Base-by-base conservation (phyloP, 2,113 vertebrate species). In the Erythrocercus mccallii region DNA sequence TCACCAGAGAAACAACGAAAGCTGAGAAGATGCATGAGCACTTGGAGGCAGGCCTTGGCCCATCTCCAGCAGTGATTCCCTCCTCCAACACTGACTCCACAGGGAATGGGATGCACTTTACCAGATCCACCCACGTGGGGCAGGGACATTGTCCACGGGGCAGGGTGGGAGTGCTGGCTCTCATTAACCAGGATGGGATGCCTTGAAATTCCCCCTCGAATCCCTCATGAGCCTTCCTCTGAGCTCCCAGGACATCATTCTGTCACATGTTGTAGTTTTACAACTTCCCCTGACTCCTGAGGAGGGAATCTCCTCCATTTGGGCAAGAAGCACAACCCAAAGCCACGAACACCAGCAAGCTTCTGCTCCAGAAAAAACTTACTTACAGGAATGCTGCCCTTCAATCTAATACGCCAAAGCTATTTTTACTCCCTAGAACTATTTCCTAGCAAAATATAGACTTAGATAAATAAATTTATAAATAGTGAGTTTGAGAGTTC, bases 21-120 rank as follows among this genome's bases (percentile, higher is more conserved):
- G 83, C 86, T 79, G 76, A 97, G 93, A 60, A 95, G 90, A 91
- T 21, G 72, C 66, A 91, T 65, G 85, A 97, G 88, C 81, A 84
- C 69, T 68, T 65, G 72, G 86, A 90, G 82, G 11, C 33, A 89
- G 92, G 70, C 27, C 37, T 18, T 96, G 91, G 96, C 95, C 33
- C 35, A 4, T 12, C 47, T 93, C 95, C 96, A 96, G 74, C 81
- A 81, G 68, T 2, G 1, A 42, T 69, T 92, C 80, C 60, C 58
- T 73, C 38, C 54, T 72, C 58, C 74, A 69, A 2, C 4, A 0
- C 65, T 45, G 40, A 62, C 56, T 91, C 42, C 38, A 6, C 62
- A 53, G 64, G 4, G 12, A 25, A 11, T 7, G 53, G 72, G 86
- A 64, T 33, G 60, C 31, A 61, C 53, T 48, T 45, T 11, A 31